Evolutionary conservation across 2,797 vertebrate species (phyloP).

Genomic region (Molossus molossus): DNA sequence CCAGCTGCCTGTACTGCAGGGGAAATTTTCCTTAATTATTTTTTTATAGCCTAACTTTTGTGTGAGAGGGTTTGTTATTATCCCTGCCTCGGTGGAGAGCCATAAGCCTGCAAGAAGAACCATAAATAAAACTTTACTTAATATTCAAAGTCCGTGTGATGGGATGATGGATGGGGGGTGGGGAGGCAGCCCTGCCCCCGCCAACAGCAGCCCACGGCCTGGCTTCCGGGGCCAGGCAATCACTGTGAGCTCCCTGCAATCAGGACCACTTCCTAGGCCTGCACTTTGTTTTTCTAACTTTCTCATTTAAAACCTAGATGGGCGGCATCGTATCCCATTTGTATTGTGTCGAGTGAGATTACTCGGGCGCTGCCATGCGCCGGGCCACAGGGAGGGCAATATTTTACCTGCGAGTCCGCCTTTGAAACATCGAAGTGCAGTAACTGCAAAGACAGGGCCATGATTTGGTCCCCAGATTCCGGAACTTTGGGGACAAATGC

Average conservation of each 20-base stretch:
- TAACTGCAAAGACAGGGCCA: not conserved
- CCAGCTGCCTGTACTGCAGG: conserved; percentile 64
- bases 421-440: not conserved
- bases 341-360: not conserved
- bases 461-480: conserved; percentile 69
- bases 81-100: conserved; percentile 75
- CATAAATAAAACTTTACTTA: conserved; percentile 84
- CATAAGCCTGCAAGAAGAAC: conserved; percentile 70
- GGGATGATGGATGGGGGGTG: conserved; percentile 47
- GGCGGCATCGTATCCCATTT: not conserved
- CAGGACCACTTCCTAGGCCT: conserved; percentile 15
- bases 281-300: conserved; percentile 69
- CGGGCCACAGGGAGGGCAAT: not conserved
- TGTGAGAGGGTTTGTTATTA: conserved; percentile 76
- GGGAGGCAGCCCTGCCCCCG: not conserved
- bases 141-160: conserved; percentile 48
- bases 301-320: conserved; percentile 64
- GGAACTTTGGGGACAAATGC: conserved; percentile 61
- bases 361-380: accelerated
- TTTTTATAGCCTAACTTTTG: conserved; percentile 79
- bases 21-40: conserved; percentile 83
- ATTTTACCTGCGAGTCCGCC: conserved; percentile 61
- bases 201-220: accelerated
- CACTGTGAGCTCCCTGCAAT: conserved; percentile 32
- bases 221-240: conserved; percentile 46